These are phyloP conservation scores for Cryptosula pallasiana DNA, from an alignment of 2,888 invertebrate genomes.

Conservation along the genomic window DNA sequence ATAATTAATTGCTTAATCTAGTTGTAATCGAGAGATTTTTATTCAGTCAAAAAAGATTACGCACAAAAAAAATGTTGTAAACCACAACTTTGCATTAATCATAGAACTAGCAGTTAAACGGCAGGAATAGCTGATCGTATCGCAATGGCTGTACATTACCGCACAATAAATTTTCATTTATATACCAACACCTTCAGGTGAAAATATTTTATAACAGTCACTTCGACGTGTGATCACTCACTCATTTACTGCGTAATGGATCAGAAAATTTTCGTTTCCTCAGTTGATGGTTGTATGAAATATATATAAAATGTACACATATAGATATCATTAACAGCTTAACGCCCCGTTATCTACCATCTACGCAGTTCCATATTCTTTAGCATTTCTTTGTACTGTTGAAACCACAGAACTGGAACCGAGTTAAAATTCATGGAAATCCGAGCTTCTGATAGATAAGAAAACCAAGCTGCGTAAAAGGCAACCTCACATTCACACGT, in stretches of 20 bases:
- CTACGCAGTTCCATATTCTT: neutral
- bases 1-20: no score
- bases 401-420: neutral
- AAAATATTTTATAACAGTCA: no score
- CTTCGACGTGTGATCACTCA: neutral
- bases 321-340: neutral
- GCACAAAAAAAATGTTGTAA: no score
- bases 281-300: no score
- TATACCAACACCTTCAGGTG: neutral
- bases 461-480: neutral
- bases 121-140: neutral
- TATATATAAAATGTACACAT: no score
- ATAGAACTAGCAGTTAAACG: no score
- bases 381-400: neutral
- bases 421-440: neutral
- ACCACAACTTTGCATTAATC: no score
- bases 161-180: neutral
- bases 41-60: no score
- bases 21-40: no score
- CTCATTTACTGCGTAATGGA: neutral
- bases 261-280: neutral
- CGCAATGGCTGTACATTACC: neutral
- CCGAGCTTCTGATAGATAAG: neutral
- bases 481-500: constrained; percentile 10
- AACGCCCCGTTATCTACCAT: neutral